These are phyloP conservation scores for Eubucco bourcierii DNA, from an alignment of 2,113 vertebrate genomes.

Conservation along the genomic window DNA sequence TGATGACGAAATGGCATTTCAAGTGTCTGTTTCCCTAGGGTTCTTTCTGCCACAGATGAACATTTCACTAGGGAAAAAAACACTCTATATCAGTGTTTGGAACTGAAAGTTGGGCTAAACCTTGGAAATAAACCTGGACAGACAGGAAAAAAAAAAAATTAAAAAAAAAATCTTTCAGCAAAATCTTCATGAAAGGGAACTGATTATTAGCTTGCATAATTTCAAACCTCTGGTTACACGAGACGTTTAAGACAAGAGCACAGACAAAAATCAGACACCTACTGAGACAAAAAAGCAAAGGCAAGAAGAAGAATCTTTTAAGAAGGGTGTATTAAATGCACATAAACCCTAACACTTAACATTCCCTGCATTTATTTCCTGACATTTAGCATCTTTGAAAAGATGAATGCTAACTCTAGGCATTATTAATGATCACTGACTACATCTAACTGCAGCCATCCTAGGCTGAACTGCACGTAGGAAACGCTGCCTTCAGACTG, in stretches of 20 bases:
- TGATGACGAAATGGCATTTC: background rate
- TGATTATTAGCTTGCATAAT: background rate
- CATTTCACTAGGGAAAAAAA: background rate
- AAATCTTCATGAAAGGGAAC: background rate
- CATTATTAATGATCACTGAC: background rate
- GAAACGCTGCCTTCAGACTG: conserved; percentile 15
- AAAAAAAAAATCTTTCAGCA: background rate
- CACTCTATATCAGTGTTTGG: background rate
- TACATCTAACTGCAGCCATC: background rate
- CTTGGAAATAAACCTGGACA: background rate
- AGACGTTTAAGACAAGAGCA: background rate
- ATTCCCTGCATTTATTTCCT: background rate
- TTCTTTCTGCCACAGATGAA: background rate
- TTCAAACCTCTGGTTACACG: background rate
- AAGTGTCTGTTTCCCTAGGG: background rate
- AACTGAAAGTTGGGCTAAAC: background rate
- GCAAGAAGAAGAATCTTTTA: background rate
- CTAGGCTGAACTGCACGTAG: background rate
- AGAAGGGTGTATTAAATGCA: background rate
- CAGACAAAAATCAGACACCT: background rate
- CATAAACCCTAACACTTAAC: background rate
- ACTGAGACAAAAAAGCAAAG: background rate
- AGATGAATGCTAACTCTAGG: background rate
- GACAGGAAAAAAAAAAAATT: too few species aligned
- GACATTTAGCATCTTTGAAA: background rate